These are phyloP conservation scores for Cerastis rubricosa DNA, from an alignment of 2,888 invertebrate genomes.

Conservation along the genomic window DNA sequence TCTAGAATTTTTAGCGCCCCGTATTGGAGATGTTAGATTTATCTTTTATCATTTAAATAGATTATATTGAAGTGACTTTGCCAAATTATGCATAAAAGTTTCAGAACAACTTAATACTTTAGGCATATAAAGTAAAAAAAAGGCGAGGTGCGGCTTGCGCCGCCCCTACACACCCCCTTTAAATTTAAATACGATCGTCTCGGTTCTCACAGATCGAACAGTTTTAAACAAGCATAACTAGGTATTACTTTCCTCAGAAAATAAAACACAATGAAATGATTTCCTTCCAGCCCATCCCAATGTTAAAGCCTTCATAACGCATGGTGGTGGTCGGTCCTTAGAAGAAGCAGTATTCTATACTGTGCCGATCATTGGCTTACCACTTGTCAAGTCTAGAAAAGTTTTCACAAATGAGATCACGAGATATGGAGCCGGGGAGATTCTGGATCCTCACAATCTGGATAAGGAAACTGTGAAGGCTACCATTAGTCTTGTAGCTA, in stretches of 20 bases:
- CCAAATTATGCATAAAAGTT: no score
- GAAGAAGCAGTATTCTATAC: conserved; percentile 86
- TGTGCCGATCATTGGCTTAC: conserved; percentile 85
- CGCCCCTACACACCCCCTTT: no score
- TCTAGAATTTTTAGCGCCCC: no score
- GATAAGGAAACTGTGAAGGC: conserved; percentile 80
- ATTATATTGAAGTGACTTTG: no score
- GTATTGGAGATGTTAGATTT: no score
- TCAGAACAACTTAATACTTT: no score
- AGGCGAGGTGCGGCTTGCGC: no score
- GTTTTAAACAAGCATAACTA: neutral
- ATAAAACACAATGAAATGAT: neutral
- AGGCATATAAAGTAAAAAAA: no score
- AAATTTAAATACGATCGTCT: no score
- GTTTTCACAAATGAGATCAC: conserved; percentile 83
- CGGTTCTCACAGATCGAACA: no score
- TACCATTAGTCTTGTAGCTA: conserved; percentile 76
- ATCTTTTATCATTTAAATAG: no score
- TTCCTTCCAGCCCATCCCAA: conserved; percentile 84
- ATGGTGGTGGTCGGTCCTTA: conserved; percentile 85
- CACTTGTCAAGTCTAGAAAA: conserved; percentile 80
- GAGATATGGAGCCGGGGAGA: conserved; percentile 81
- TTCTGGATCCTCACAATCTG: conserved; percentile 82
- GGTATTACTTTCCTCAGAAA: neutral
- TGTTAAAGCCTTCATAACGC: conserved; percentile 85